Evolutionary conservation across 1,140 invertebrate genomes (phyloP), one percentile per base, ranked within the genome.

Genomic region (Heliconius hewitsoni): DNA sequence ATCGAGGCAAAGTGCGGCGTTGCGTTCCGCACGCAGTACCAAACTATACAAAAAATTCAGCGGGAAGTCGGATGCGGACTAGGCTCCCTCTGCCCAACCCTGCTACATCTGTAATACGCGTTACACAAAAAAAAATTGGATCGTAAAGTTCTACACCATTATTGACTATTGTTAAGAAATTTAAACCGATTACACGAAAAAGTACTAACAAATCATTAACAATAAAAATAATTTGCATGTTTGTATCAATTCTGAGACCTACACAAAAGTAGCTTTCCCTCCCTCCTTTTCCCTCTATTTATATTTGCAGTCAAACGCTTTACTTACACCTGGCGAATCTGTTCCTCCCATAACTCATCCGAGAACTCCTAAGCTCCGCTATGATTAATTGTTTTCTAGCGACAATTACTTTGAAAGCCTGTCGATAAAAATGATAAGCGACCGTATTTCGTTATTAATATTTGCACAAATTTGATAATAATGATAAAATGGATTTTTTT

Each of bases 331-430:
- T 87, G 60, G 60, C 60, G 85, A 75, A 81, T 84, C 81, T 81
- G 78, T 78, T 81, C 82, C 52, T 55, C 57, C 74, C 82, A 89
- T 89, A 87, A 89, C 87, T 87, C 87, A 89, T 84, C 81, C 83
- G 82, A 84, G 84, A 82, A 81, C 82, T 81, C 81, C 79, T 13
- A 83, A 83, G 83, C 76, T 80, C 81, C 76, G 78, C 72, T 76
- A 74, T 88, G 85, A 88, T 86, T 86, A 84, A 88, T 88, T 83
- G 80, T 85, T 82, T 81, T 78, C 77, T 78, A 60, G 74, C 76
- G 81, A 82, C 79, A 84, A 84, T 84, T 82, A 80, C 79, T 78
- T 39, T 78, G 76, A 74, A 79, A 82, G 77, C 79, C 42, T 75
- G 46, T 77, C 76, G 72, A 77, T 77, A 77, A 77, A 77, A 72